Base-by-base conservation (phyloP, 1,140 invertebrate genomes). In the Acyrthosiphon pisum region DNA sequence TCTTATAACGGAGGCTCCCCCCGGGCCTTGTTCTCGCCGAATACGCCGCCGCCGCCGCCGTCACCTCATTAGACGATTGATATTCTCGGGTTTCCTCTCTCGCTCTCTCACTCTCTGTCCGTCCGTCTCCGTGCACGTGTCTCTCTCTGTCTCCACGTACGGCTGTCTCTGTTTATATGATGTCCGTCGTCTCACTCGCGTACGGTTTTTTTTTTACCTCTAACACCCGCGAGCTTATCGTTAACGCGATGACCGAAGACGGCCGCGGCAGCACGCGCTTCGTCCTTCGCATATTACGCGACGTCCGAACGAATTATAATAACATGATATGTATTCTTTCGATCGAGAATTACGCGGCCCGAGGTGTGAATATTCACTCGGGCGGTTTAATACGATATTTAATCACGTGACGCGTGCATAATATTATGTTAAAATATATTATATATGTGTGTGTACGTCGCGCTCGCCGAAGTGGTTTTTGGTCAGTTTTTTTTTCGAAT, bases 41-140 rank as follows among this genome's bases (percentile, higher is more conserved):
- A 90, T 46, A 90, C 86, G 23, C 84, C 60, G 56, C 56, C 53
- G 37, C 7, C 83, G 48, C 87, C 48, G 87, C 30, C 86, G 46
- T 23, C 87, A 53, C 87, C 87, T 89, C 87, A 89, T 89, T 89
- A 89, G 48, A 53, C 30, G 87, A 89, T 89, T 89, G 87, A 89
- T 89, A 88, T 50, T 50, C 86, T 35, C 44, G 20, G 41, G 46
- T 88, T 20, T 89, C 2, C 48, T 23, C 2, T 84, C 83, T 44
- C 37, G 9, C 41, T 84, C 35, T 23, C 81, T 23, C 37, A 26
- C 41, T 44, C 83, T 44, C 37, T 11, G 56, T 30, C 56, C 26
- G 56, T 60, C 56, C 56, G 56, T 60, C 26, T 9, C 56, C 26
- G 53, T 2, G 26, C 30, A 2, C 56, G 26, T 23, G 26, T 60